Base-by-base conservation (phyloP, 2,113 vertebrate genomes). In the Mionectes macconnelli region DNA sequence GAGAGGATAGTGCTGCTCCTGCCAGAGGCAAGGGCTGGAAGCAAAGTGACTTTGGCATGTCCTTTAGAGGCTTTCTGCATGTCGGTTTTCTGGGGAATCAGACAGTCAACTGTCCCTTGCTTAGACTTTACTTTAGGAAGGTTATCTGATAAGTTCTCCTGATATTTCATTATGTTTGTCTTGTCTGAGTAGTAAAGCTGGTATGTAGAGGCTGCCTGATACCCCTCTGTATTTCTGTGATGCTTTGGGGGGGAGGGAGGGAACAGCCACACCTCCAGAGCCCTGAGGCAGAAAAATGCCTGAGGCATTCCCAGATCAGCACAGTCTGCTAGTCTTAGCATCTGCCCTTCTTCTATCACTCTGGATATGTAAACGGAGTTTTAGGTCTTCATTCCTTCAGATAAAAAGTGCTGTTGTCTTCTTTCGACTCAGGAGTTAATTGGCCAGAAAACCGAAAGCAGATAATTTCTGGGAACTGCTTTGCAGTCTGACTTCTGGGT, bases 361-460 rank as follows among this genome's bases (percentile, higher is more conserved):
- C 44, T 67, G 42, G 80, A 37, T 92, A 74, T 57, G 77, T 83
- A 80, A 94, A 84, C 50, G 52, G 92, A 83, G 33, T 69, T 91
- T 90, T 86, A 60, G 90, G 40, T 92, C 87, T 93, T 95, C 30
- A 33, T 84, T 92, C 44, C 44, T 84, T 95, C 60, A 75, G 64
- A 57, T 66, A 22, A 87, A 69, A 75, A 62, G 45, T 49, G 28
- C n/a, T 68, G 9, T 55, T 82, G 56, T 63, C 17, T 53, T 83
- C 50, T 88, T 56, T 93, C 72, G 52, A 14, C 33, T 80, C 76
- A 42, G 44, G 37, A 78, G 37, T 75, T 89, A 37, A 24, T 39
- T 82, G 92, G 35, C 22, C 75, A 63, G 76, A 78, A 84, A 94
- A 78, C 39, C 22, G 52, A 78, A 72, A 79, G 33, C 63, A 66